Conservation (phyloP, 2,888 invertebrate genomes). For the Drosophila mimica region DNA sequence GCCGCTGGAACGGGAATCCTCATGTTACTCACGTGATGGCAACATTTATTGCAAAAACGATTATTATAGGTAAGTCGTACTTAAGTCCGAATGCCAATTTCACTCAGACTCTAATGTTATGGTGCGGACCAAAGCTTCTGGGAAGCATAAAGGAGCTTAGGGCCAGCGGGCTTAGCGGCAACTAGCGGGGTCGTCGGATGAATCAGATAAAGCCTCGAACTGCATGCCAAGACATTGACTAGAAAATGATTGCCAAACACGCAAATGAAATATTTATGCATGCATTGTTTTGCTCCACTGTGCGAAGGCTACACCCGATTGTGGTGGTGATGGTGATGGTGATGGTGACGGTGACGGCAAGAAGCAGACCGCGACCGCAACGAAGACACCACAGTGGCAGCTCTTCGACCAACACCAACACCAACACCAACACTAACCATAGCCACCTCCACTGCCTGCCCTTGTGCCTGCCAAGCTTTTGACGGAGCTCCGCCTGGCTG, state of each 20-base stretch:
- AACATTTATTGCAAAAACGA: conserved; percentile 98
- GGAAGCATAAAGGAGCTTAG: conserved; percentile 40
- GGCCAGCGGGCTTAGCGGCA: neutral
- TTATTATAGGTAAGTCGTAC: conserved; percentile 93
- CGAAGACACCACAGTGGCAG: conserved; percentile 56
- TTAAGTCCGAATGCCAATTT: conserved; percentile 45
- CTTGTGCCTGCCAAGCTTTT: neutral
- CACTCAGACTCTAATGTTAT: conserved; percentile 39
- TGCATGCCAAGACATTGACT: conserved; percentile 83
- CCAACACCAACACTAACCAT: neutral
- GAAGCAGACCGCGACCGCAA: conserved; percentile 81
- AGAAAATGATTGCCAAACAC: conserved; percentile 84
- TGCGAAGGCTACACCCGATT: conserved; percentile 58
- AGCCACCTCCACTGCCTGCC: neutral
- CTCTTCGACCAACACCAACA: conserved; percentile 18
- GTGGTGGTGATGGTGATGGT: conserved; percentile 17
- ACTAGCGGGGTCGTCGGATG: conserved; percentile 65
- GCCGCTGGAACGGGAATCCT: conserved; percentile 94
- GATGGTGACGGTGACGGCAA: conserved; percentile 48
- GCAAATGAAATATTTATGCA: conserved; percentile 80
- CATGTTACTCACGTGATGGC: conserved; percentile 96
- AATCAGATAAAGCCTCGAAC: conserved; percentile 82
- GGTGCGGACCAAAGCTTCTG: conserved; percentile 25
- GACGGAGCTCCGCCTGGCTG: conserved; percentile 58
- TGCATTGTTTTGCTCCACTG: conserved; percentile 77